These are phyloP conservation scores for Epicauta chinensis DNA, from an alignment of 1,140 invertebrate genomes.

Conservation along the genomic window DNA sequence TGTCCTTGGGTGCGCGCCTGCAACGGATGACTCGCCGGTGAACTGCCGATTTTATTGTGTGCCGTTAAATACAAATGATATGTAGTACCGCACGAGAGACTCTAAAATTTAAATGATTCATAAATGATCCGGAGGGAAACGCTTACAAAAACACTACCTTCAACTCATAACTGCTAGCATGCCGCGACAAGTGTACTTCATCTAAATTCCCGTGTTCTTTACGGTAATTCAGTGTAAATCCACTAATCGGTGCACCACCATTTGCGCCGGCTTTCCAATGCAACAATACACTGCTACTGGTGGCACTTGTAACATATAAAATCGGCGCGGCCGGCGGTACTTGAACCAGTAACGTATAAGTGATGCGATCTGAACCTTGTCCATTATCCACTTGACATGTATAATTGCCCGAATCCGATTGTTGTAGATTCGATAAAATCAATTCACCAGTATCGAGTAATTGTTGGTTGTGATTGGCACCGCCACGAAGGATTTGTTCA, in stretches of 20 bases:
- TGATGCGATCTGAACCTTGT: slow-evolving; percentile 58
- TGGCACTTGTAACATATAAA: slow-evolving; percentile 65
- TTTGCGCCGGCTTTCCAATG: slow-evolving; percentile 66
- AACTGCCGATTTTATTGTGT: slow-evolving; percentile 67
- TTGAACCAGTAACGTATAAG: slow-evolving; percentile 57
- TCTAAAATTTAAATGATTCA: slow-evolving; percentile 38
- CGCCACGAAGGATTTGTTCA: slow-evolving; percentile 44
- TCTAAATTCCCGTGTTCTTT: slow-evolving; percentile 57
- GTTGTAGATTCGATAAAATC: slow-evolving; percentile 56
- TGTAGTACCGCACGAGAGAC: slow-evolving; percentile 63
- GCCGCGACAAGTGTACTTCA: slow-evolving; percentile 56
- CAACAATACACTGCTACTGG: slow-evolving; percentile 61
- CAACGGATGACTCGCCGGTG: slow-evolving; percentile 59
- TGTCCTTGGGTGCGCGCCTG: slow-evolving; percentile 67
- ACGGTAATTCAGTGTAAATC: slow-evolving; percentile 61
- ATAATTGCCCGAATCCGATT: slow-evolving; percentile 66
- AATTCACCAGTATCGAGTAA: slow-evolving; percentile 58
- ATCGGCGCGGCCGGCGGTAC: slow-evolving; percentile 62
- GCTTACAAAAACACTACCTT: slow-evolving; percentile 46
- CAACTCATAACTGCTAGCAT: slow-evolving; percentile 59
- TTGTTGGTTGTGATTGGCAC: slow-evolving; percentile 51
- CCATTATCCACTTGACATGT: slow-evolving; percentile 69
- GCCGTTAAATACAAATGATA: slow-evolving; percentile 67
- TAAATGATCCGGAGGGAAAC: background rate
- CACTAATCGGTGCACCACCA: slow-evolving; percentile 60